Base-by-base conservation (phyloP, 2,888 invertebrate genomes). In the Sepiola atlantica region DNA sequence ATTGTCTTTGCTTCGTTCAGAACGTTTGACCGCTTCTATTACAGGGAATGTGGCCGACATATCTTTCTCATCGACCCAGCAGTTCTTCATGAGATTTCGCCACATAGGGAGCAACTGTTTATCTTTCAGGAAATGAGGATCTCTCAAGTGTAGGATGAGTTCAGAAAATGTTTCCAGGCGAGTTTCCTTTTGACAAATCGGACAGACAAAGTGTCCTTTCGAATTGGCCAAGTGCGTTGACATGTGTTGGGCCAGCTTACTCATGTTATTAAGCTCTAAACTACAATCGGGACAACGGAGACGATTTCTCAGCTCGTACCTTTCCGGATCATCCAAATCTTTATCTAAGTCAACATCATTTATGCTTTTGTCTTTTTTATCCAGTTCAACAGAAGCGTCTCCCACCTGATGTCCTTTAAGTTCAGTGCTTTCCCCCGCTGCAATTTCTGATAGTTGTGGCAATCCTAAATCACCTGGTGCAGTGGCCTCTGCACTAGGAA, bases 41-140 rank as follows among this genome's bases (percentile, higher is more conserved):
- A 92, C 92, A 54, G 92, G 92, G 92, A 92, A 92, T 3, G 92
- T 55, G 20, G 92, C 92, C 14, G 92, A 92, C 92, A 92, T 92
- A 45, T 92, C 92, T 92, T 92, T 45, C 20, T 92, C 92, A n/a
- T 92, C 92, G 14, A 92, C 92, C 92, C 92, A 92, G 35, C 92
- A 92, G 8, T 92, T 92, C 28, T 92, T 92, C 92, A 92, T 92
- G 18, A 92, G 18, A n/a, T 92, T 92, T 55, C 92, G 45, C 92
- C 92, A 92, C 92, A 92, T 92, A 92, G 92, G 92, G 55, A 92
- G 92, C 55, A 92, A n/a, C n/a, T 92, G 92, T 45, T 92, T 92
- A 28, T 92, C 92, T 92, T 92, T 92, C 12, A 92, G 92, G 55
- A 92, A 92, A 92, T 92, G 92, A n/a, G 92, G 92, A 32, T 92